Evolutionary conservation across 2,888 invertebrate species (phyloP).

Genomic region (Lasioglossum vierecki): DNA sequence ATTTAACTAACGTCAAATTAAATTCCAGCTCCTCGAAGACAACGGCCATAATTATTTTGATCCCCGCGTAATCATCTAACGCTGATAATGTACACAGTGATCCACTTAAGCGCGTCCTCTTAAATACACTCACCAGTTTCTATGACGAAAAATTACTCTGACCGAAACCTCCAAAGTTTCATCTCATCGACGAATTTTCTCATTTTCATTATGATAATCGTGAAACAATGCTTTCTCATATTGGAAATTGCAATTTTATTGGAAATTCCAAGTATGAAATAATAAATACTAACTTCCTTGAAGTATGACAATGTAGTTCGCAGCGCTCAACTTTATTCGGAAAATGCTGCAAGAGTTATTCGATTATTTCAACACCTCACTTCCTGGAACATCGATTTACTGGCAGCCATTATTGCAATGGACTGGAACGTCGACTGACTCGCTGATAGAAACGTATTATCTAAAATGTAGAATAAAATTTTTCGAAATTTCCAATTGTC

Average conservation of each 20-base stretch:
- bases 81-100: not conserved
- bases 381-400: not conserved
- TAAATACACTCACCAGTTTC: not conserved
- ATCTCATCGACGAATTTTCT: too few relatives aligned
- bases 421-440: not conserved
- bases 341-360: not conserved
- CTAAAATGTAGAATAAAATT: not conserved
- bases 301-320: not conserved
- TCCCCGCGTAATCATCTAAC: not conserved
- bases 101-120: not conserved
- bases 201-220: not conserved
- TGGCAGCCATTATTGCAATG: not conserved
- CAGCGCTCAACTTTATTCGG: not conserved
- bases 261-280: not conserved
- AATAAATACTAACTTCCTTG: not conserved
- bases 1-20: conserved; percentile 51
- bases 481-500: not conserved
- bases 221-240: fast-evolving
- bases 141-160: not conserved
- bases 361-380: not conserved
- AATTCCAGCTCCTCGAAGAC: conserved; percentile 36
- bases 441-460: not conserved
- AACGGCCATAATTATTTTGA: conserved; percentile 33
- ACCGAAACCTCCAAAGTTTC: too few relatives aligned
- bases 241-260: not conserved